Percentiles rank a stretch among this genome's conserved stretches.
phyloP scores from a whole-genome alignment of 2,797 vertebrate genomes.

The Pagetopsis macropterus region DNA sequence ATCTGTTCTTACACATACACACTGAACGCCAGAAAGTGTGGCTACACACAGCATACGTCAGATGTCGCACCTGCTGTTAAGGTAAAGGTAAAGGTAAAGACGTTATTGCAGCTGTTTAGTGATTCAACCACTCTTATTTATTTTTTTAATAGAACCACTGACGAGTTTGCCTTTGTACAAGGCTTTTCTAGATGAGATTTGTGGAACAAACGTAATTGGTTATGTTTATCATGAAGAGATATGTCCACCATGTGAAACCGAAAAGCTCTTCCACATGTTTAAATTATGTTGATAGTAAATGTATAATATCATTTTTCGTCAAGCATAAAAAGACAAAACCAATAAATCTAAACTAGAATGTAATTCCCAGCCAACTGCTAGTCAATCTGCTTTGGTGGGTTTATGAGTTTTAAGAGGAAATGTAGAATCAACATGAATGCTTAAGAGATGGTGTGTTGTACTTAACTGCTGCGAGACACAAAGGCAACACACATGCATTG shows the following conservation, averaged over 20 bases:
- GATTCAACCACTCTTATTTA: neutral
- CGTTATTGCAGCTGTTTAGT: too few relatives aligned
- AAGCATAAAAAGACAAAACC: neutral
- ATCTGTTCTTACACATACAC: conserved; percentile 27
- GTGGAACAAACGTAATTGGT: neutral
- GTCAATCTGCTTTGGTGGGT: too few relatives aligned
- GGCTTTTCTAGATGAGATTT: neutral
- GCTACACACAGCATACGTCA: conserved; percentile 17
- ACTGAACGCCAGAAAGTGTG: conserved; percentile 14
- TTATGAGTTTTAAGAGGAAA: too few relatives aligned
- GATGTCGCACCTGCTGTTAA: conserved; percentile 13
- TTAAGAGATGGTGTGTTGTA: too few relatives aligned
- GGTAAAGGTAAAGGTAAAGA: too few relatives aligned
- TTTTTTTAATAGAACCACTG: neutral
- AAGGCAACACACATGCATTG: too few relatives aligned
- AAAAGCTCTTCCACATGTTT: neutral
- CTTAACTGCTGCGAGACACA: too few relatives aligned
- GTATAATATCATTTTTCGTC: neutral
- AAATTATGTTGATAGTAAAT: neutral
- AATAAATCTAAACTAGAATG: too few relatives aligned
- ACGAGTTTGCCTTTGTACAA: neutral
- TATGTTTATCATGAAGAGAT: neutral
- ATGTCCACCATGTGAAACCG: neutral
- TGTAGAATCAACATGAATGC: too few relatives aligned
- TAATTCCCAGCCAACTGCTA: too few relatives aligned